Conservation (phyloP, 2,113 vertebrate genomes). For the Himantopus leucocephalus region DNA sequence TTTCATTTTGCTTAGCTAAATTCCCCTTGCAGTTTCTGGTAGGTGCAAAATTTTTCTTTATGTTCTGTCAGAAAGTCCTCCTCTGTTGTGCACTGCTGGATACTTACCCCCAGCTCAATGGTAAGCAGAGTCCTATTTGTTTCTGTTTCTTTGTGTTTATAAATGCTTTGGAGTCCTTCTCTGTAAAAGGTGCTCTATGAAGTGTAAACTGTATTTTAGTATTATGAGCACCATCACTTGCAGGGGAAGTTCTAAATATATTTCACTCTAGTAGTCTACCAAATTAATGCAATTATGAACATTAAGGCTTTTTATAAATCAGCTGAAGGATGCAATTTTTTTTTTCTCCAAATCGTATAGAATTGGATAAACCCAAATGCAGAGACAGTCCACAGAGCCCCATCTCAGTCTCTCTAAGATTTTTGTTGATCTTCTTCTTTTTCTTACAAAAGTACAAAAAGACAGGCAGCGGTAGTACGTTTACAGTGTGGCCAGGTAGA, state of each 20-base stretch:
- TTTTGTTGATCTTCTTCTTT: background rate
- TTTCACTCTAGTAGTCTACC: background rate
- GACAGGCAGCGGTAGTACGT: background rate
- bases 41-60: constrained; percentile 36
- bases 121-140: background rate
- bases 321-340: background rate
- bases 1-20: background rate
- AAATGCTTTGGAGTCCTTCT: background rate
- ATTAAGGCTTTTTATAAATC: constrained; percentile 1
- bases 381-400: background rate
- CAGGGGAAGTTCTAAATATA: background rate
- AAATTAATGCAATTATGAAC: constrained; percentile 30
- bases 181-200: background rate
- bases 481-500: background rate
- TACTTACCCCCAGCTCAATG: background rate
- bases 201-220: background rate
- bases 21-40: background rate
- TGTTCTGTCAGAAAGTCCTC: constrained; percentile 17
- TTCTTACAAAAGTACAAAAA: background rate
- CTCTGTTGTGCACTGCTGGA: background rate
- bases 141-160: constrained; percentile 7
- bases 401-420: background rate
- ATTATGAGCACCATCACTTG: background rate
- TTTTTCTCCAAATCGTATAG: background rate
- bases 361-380: background rate